Conservation (phyloP, 2,113 vertebrate genomes). For the Albula goreensis region DNA sequence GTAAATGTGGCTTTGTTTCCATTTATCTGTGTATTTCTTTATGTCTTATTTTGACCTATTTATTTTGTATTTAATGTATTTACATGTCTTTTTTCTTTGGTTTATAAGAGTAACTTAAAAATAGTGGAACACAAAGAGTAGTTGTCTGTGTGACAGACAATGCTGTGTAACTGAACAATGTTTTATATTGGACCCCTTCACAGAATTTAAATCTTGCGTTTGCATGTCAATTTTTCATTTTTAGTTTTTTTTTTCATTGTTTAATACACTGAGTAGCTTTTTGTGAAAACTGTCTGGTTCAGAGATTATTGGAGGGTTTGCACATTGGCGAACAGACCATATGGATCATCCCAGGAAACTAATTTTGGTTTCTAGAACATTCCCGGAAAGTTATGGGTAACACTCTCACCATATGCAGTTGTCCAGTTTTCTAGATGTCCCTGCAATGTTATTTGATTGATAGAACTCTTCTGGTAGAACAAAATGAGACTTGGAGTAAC, state of each 20-base stretch:
- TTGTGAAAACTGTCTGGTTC: not conserved
- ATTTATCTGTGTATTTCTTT: constrained; percentile 48
- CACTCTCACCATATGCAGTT: too few relatives aligned
- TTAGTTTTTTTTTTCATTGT: not conserved
- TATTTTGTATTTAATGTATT: constrained; percentile 44
- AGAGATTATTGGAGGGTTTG: not conserved
- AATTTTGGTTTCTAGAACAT: too few relatives aligned
- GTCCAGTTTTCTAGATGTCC: too few relatives aligned
- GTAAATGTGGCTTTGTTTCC: constrained; percentile 49
- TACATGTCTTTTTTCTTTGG: constrained; percentile 43
- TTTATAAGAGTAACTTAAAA: constrained; percentile 29
- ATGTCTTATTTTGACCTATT: constrained; percentile 58
- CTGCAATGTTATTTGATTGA: too few relatives aligned
- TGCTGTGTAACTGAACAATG: not conserved
- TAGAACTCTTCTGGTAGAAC: too few relatives aligned
- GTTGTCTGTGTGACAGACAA: not conserved
- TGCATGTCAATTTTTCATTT: not conserved
- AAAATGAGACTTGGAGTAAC: too few relatives aligned
- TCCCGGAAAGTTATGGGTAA: too few relatives aligned
- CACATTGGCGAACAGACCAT: too few relatives aligned
- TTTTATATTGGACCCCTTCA: not conserved
- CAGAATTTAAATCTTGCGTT: not conserved
- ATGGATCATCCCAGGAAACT: too few relatives aligned
- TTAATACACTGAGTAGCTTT: not conserved
- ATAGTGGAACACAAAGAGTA: not conserved